Base-by-base conservation (phyloP, 2,113 vertebrate species). In the Pogonocichla stellata region DNA sequence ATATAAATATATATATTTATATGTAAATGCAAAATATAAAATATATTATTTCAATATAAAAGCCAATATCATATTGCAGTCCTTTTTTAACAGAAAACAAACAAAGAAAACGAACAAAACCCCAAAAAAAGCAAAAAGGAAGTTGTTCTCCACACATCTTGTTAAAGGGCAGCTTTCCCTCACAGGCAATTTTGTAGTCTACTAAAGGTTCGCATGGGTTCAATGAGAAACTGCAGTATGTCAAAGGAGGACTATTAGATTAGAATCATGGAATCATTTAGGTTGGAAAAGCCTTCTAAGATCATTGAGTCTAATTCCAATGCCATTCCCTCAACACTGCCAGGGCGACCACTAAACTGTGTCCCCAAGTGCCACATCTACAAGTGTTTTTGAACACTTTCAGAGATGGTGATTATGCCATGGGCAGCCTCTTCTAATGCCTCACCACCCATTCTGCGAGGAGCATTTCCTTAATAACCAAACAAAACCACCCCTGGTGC, bases 351-450 rank as follows among this genome's bases (percentile, higher is more conserved):
- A 45, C 15, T 40, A 48, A 42, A 20, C 43, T 17, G 15, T 9
- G 23, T 36, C 23, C 12, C 28, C 22, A 15, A 15, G 26, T 20
- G 4, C 51, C 28, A 40, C 7, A 2, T 34, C 24, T 24, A 12
- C 10, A 1, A 1, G 1, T 9, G 26, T 50, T 57, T 61, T 26
- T 28, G 1, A 56, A 73, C 20, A 17, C 17, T 29, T 28, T 18
- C 60, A 51, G 48, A 42, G 36, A 24, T 23, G 33, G 48, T 10
- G 18, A 40, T 25, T 34, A 33, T 4, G 34, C 42, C 12, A 17
- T 33, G 61, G 42, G n/a, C 29, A 69, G 36, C 61, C 33, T 57
- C 10, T 45, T 74, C 42, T 42, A 74, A 8, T 33, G 25, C 28
- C 23, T 47, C 13, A 24, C 5, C 12, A 66, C 8, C 17, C n/a